Evolutionary conservation across 2,888 invertebrate species (phyloP).

Genomic region (Apodemia duryi): DNA sequence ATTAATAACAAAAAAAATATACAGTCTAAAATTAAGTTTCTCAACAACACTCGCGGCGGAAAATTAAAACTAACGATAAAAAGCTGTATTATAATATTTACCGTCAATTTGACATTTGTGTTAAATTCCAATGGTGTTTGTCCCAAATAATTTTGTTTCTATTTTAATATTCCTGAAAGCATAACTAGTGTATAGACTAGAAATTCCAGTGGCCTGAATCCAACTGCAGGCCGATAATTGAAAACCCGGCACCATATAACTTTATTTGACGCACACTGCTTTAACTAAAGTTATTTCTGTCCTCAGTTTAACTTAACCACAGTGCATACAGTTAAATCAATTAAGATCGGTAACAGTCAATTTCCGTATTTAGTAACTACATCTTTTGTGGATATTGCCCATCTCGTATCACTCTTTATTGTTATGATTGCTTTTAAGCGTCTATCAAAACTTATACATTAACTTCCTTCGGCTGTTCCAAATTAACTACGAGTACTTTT

Average conservation of each 20-base stretch:
- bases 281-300: constrained; percentile 5
- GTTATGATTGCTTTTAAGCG: no score
- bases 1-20: no score
- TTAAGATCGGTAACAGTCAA: constrained; percentile 10
- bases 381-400: neutral
- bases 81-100: no score
- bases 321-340: constrained; percentile 4
- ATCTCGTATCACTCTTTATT: no score
- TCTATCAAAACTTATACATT: no score
- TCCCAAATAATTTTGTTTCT: neutral
- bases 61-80: no score
- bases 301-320: constrained; percentile 2
- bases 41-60: no score
- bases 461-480: no score
- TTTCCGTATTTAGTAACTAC: neutral
- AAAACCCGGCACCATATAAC: constrained; percentile 7
- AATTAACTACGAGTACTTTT: no score
- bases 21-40: no score
- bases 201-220: constrained; percentile 7
- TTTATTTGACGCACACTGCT: constrained; percentile 8
- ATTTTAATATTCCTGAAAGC: constrained; percentile 8
- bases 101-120: no score
- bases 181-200: neutral
- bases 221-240: constrained; percentile 10
- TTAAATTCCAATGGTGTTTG: no score